Evolutionary conservation across 30 jellyfish, hydroid and myxozoan genomes (phyloP).

Genomic region (Turritopsis rubra): DNA sequence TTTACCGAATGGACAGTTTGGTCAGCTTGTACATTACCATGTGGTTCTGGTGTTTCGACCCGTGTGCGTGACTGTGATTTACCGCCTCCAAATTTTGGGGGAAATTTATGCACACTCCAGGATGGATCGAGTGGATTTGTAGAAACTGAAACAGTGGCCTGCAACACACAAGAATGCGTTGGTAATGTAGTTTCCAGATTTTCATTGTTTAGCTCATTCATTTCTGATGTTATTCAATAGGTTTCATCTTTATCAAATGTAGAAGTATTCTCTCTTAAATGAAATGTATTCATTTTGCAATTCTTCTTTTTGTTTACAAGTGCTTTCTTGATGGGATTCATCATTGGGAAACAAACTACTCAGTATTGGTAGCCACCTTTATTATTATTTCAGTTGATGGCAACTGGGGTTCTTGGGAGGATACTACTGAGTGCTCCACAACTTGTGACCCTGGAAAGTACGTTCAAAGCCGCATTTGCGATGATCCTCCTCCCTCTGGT

Average conservation of each 20-base stretch:
- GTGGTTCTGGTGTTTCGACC: conserved; percentile 28
- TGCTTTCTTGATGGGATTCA: too few relatives aligned
- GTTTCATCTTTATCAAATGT: too few relatives aligned
- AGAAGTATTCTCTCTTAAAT: too few relatives aligned
- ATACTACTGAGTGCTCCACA: not conserved
- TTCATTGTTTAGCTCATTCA: too few relatives aligned
- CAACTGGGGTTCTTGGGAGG: not conserved
- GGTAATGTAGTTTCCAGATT: too few relatives aligned
- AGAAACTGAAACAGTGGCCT: not conserved
- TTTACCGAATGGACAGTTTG: conserved; percentile 59
- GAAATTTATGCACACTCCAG: not conserved
- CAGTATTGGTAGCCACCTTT: too few relatives aligned
- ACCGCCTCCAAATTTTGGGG: conserved; percentile 1
- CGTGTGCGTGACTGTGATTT: not conserved
- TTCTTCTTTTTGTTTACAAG: too few relatives aligned
- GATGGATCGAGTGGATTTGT: not conserved
- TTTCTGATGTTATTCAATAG: too few relatives aligned
- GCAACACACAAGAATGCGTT: not conserved
- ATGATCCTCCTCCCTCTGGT: not conserved
- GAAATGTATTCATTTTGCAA: too few relatives aligned
- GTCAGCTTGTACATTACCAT: conserved; percentile 50
- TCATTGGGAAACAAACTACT: too few relatives aligned
- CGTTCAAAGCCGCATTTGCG: not conserved
- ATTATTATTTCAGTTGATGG: not conserved
- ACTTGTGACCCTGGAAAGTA: not conserved